Evolutionary conservation across 2,797 vertebrate genomes (phyloP).

Genomic region (Aeoliscus strigatus): DNA sequence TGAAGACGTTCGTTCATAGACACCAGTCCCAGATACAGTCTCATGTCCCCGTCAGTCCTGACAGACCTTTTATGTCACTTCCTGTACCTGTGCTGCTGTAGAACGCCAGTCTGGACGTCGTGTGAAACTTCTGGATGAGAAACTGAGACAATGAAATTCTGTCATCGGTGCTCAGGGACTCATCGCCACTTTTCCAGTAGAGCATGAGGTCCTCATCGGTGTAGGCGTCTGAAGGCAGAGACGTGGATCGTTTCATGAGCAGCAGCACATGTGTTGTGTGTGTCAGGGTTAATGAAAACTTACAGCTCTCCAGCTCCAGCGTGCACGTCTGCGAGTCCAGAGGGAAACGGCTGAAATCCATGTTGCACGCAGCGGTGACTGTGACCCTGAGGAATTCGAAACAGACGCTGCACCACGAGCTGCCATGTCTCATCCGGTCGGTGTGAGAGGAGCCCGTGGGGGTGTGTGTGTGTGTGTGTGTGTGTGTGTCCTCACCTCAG

Average conservation of each 20-base stretch:
- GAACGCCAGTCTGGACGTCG: constrained; percentile 93
- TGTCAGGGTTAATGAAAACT: too few species aligned
- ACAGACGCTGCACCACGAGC: too few species aligned
- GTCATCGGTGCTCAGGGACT: constrained; percentile 93
- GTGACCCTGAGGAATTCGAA: constrained; percentile 94
- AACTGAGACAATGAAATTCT: constrained; percentile 97
- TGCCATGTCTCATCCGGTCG: too few species aligned
- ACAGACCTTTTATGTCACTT: too few species aligned
- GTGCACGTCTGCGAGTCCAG: constrained; percentile 96
- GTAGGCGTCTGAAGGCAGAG: constrained; percentile 83
- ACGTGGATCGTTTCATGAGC: too few species aligned
- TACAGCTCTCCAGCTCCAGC: constrained; percentile 97
- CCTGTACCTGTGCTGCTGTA: constrained; percentile 98
- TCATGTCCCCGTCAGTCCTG: too few species aligned
- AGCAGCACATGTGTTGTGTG: too few species aligned
- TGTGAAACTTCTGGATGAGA: constrained; percentile 97
- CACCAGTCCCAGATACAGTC: too few species aligned
- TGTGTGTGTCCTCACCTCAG: constrained; percentile 69
- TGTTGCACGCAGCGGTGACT: constrained; percentile 97
- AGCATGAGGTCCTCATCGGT: constrained; percentile 97
- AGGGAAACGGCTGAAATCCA: constrained; percentile 96
- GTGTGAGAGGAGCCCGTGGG: too few species aligned
- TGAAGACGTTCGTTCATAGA: too few species aligned
- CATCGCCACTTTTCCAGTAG: constrained; percentile 96
- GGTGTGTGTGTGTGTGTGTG: too few species aligned